Evolutionary conservation across 1,140 invertebrate genomes (phyloP).

Genomic region (Euwallacea similis): DNA sequence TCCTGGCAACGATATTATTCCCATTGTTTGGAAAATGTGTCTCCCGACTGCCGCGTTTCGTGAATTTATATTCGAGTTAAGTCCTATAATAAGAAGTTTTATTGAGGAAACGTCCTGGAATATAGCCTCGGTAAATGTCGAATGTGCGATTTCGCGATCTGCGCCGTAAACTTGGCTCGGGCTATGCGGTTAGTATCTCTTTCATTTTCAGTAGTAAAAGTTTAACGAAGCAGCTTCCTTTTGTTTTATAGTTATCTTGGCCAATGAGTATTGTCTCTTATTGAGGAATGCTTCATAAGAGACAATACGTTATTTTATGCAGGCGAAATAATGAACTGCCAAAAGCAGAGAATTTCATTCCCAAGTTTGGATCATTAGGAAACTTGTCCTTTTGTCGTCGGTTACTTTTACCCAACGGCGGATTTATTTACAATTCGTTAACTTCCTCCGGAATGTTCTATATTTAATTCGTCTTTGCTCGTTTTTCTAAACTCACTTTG

Average conservation of each 20-base stretch:
- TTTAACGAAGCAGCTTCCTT: neutral
- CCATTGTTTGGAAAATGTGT: conserved; percentile 4
- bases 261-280: neutral
- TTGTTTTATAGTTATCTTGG: neutral
- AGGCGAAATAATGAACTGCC: neutral
- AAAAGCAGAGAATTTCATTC: neutral
- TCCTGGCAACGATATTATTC: neutral
- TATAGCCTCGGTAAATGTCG: conserved; percentile 1
- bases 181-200: neutral
- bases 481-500: neutral
- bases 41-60: conserved; percentile 2
- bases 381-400: neutral
- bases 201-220: neutral
- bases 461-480: neutral
- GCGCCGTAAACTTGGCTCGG: neutral
- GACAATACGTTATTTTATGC: neutral
- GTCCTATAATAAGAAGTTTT: conserved; percentile 6
- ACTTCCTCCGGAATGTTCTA: neutral
- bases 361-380: neutral
- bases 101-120: conserved; percentile 6
- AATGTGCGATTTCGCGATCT: neutral
- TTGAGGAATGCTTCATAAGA: neutral
- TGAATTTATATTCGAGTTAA: conserved; percentile 4
- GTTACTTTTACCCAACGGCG: neutral
- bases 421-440: conserved; percentile 2